phyloP scores from a whole-genome alignment of 2,113 vertebrate genomes.

The Brienomyrus brachyistius region DNA sequence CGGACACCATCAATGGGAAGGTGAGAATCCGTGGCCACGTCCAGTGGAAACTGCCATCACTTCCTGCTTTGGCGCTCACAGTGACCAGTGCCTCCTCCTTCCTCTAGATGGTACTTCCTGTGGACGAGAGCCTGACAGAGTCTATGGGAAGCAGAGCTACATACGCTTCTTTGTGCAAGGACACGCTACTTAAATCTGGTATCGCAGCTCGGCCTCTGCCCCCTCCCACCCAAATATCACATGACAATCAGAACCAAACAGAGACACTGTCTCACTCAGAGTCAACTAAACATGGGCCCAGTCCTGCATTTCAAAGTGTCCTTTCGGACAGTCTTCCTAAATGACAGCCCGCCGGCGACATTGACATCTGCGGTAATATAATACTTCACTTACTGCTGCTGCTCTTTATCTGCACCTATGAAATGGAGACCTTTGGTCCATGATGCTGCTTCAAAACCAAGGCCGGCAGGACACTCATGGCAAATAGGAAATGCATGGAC shows the following conservation, averaged over 20 bases:
- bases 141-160: slow-evolving; percentile 82
- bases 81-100: background rate
- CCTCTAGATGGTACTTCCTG: slow-evolving; percentile 83
- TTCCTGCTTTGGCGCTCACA: background rate
- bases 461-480: background rate
- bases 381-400: background rate
- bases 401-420: background rate
- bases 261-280: background rate
- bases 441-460: background rate
- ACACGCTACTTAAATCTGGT: slow-evolving; percentile 86
- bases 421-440: background rate
- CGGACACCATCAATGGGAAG: slow-evolving; percentile 85
- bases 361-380: background rate
- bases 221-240: too few species aligned
- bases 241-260: background rate
- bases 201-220: slow-evolving; percentile 1
- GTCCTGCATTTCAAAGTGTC: background rate
- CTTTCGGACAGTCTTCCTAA: background rate
- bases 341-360: background rate
- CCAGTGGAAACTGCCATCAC: background rate
- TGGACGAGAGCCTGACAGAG: slow-evolving; percentile 94
- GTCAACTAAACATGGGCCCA: background rate
- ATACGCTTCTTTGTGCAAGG: slow-evolving; percentile 88
- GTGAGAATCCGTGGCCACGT: slow-evolving; percentile 50
- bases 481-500: background rate